These are phyloP conservation scores for Tortrix viridana DNA, from an alignment of 2,888 invertebrate species.

Conservation along the genomic window DNA sequence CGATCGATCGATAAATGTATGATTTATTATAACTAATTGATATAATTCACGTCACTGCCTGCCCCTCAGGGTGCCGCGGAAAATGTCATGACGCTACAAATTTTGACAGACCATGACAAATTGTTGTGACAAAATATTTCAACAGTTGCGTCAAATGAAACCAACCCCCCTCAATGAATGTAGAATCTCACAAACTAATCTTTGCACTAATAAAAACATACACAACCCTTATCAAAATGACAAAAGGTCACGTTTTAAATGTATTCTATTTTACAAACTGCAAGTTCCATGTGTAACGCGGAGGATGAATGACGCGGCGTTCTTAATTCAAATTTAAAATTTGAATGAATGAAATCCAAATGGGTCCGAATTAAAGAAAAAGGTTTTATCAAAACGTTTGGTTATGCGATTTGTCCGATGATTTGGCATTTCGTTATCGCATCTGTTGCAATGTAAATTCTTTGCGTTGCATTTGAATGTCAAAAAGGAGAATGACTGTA, in stretches of 20 bases:
- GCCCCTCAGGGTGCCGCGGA: conserved; percentile 60
- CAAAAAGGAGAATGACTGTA: conserved; percentile 9
- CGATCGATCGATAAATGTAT: conserved; percentile 65
- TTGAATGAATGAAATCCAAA: conserved; percentile 62
- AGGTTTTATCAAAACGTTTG: conserved; percentile 47
- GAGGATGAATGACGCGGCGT: conserved; percentile 66
- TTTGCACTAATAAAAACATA: conserved; percentile 30
- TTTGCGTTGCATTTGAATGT: conserved; percentile 28
- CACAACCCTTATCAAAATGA: conserved; percentile 11
- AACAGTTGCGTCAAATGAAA: conserved; percentile 74
- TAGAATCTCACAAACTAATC: conserved; percentile 42
- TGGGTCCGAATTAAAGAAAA: conserved; percentile 55
- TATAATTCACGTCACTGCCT: conserved; percentile 70
- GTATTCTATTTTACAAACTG: conserved; percentile 30
- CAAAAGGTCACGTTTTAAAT: conserved; percentile 23
- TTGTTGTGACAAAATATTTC: conserved; percentile 85
- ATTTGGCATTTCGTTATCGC: conserved; percentile 53
- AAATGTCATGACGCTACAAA: conserved; percentile 73
- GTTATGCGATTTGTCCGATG: conserved; percentile 57
- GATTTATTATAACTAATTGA: conserved; percentile 78
- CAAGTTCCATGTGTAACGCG: conserved; percentile 50
- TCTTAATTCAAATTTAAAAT: conserved; percentile 66
- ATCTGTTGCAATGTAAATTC: conserved; percentile 45
- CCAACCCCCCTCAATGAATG: conserved; percentile 60
- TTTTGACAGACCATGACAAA: conserved; percentile 79